Percentiles rank a stretch among this genome's conserved stretches.
Evolutionary conservation across 1,140 invertebrate genomes (phyloP).

Genomic region (Leptonema lineaticorne): DNA sequence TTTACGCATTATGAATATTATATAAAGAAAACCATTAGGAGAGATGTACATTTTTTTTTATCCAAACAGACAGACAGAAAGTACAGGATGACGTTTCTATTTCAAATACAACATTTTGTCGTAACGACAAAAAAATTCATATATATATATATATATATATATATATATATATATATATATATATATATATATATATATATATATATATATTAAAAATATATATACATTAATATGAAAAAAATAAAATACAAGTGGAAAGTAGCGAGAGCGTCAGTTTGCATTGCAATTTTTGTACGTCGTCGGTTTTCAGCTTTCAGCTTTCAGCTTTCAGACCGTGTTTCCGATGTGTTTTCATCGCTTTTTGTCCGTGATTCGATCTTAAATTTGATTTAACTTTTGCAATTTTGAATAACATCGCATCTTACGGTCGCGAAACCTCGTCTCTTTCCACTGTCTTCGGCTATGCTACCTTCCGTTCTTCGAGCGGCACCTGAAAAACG

Average conservation of each 20-base stretch:
- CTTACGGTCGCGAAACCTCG: slow-evolving; percentile 4
- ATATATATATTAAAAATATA: too few species aligned
- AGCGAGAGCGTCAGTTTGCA: neutral
- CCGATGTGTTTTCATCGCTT: neutral
- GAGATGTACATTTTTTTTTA: too few species aligned
- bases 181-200: neutral
- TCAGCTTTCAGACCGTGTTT: neutral
- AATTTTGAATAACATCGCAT: too few species aligned
- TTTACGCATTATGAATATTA: too few species aligned
- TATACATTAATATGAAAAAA: too few species aligned
- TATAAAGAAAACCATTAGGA: too few species aligned
- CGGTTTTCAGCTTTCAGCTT: neutral
- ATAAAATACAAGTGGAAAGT: neutral
- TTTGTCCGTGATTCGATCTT: slow-evolving; percentile 29
- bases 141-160: neutral
- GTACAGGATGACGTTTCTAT: too few species aligned
- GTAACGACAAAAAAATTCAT: neutral
- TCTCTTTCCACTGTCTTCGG: too few species aligned
- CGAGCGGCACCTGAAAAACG: neutral
- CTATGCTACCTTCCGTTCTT: too few species aligned
- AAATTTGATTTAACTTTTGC: slow-evolving; percentile 39
- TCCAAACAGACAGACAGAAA: too few species aligned
- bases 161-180: neutral
- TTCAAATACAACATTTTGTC: too few species aligned
- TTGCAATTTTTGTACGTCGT: neutral